phyloP scores from a whole-genome alignment of 2,113 vertebrate genomes.

The Zosterops hypoxanthus region DNA sequence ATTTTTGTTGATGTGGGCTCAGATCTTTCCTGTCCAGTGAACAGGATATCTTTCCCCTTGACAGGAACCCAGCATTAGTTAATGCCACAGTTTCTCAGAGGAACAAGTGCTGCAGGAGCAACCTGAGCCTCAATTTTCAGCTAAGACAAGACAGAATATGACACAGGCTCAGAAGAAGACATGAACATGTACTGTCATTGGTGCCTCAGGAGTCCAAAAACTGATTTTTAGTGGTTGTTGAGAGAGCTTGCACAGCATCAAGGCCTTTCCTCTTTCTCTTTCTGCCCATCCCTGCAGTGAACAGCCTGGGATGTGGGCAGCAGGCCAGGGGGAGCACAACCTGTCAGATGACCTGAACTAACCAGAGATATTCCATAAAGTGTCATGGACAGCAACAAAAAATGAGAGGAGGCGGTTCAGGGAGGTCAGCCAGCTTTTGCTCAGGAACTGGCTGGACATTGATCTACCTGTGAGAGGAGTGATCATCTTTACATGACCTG shows the following conservation, averaged over 20 bases:
- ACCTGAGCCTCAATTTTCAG: neutral
- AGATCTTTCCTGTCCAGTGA: neutral
- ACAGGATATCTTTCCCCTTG: neutral
- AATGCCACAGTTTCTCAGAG: neutral
- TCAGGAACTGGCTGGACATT: neutral
- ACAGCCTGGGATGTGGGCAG: neutral
- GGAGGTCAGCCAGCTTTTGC: neutral
- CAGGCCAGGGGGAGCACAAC: neutral
- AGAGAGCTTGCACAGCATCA: neutral
- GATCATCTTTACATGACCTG: neutral
- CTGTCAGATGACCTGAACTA: neutral
- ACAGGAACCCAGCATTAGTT: neutral
- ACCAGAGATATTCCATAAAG: neutral
- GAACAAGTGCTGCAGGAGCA: neutral
- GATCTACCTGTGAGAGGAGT: neutral
- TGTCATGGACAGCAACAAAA: neutral
- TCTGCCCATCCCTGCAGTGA: neutral
- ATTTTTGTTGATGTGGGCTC: neutral
- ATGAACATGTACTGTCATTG: neutral
- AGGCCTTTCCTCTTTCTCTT: neutral
- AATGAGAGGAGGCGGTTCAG: fast-evolving
- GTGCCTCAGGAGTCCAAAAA: neutral
- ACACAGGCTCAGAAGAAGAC: neutral
- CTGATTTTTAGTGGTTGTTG: neutral
- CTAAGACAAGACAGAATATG: neutral